A percentile compares a stretch with the other conserved stretches of the same genome.
Evolutionary conservation across 2,888 invertebrate genomes (phyloP).

Genomic region (Drosophila mimica): DNA sequence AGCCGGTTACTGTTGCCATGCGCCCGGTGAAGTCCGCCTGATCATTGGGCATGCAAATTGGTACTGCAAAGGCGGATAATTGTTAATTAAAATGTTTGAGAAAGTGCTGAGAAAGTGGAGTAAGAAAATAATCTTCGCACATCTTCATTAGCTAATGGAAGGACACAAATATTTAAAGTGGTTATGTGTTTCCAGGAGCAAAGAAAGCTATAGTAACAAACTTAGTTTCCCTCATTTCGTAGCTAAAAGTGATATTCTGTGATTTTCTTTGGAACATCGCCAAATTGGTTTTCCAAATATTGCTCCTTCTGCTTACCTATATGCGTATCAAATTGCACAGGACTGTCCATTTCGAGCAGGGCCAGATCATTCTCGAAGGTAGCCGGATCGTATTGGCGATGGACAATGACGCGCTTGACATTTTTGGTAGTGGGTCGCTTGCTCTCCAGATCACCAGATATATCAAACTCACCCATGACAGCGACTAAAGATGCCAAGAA

Average conservation of each 20-base stretch:
- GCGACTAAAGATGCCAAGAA: slow-evolving; percentile 95
- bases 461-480: slow-evolving; percentile 96
- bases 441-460: slow-evolving; percentile 93
- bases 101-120: background rate
- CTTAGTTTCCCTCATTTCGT: background rate
- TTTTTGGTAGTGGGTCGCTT: slow-evolving; percentile 92
- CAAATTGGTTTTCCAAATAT: too few relatives aligned
- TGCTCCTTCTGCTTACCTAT: slow-evolving; percentile 87
- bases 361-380: slow-evolving; percentile 97
- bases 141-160: background rate
- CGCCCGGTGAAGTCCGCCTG: slow-evolving; percentile 93
- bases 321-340: slow-evolving; percentile 93
- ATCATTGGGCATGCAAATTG: slow-evolving; percentile 94
- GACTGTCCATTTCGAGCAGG: slow-evolving; percentile 92
- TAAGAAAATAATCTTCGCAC: background rate
- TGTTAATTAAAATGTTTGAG: background rate
- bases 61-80: slow-evolving; percentile 86
- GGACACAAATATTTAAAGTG: background rate
- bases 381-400: slow-evolving; percentile 94
- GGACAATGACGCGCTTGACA: slow-evolving; percentile 94
- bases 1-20: slow-evolving; percentile 95
- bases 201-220: background rate
- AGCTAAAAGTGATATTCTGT: background rate
- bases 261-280: background rate
- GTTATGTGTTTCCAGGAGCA: background rate